A percentile compares a stretch with the other conserved stretches of the same genome.
Evolutionary conservation across 2,888 invertebrate species (phyloP).

Genomic region (Aspidiotus destructor): DNA sequence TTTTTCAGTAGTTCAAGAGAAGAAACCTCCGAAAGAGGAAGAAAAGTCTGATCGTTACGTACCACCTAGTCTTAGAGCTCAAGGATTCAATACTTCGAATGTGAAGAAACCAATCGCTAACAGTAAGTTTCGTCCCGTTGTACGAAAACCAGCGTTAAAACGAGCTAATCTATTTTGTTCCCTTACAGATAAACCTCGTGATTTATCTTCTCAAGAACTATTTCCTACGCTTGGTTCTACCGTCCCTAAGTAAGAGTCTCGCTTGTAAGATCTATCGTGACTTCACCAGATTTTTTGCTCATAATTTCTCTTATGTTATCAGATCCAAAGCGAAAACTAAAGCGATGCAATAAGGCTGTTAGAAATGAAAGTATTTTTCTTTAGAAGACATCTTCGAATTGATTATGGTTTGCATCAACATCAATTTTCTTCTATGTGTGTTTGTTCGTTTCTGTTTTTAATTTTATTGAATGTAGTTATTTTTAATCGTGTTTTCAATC

Average conservation of each 20-base stretch:
- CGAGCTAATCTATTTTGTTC: background rate
- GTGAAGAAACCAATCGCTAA: too few species aligned
- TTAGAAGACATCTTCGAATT: too few species aligned
- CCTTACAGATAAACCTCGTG: background rate
- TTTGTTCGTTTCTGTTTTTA: too few species aligned
- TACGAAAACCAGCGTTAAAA: background rate
- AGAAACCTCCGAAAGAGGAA: background rate
- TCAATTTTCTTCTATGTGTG: too few species aligned
- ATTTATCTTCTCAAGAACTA: constrained; percentile 17
- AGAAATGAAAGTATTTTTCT: background rate
- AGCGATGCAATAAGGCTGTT: background rate
- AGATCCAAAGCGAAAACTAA: background rate
- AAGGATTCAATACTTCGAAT: background rate
- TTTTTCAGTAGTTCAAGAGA: background rate
- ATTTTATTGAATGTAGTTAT: too few species aligned
- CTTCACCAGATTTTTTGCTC: background rate
- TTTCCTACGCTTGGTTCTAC: constrained; percentile 20
- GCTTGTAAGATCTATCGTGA: background rate
- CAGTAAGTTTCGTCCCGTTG: background rate
- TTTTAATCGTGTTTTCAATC: too few species aligned
- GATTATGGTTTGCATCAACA: too few species aligned
- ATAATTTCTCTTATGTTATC: background rate
- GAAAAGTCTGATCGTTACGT: constrained; percentile 5
- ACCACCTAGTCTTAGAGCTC: constrained; percentile 9
- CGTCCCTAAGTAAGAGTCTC: constrained; percentile 3